Evolutionary conservation across 2,888 invertebrate species (phyloP).

Genomic region (Macrophya alboannulata): DNA sequence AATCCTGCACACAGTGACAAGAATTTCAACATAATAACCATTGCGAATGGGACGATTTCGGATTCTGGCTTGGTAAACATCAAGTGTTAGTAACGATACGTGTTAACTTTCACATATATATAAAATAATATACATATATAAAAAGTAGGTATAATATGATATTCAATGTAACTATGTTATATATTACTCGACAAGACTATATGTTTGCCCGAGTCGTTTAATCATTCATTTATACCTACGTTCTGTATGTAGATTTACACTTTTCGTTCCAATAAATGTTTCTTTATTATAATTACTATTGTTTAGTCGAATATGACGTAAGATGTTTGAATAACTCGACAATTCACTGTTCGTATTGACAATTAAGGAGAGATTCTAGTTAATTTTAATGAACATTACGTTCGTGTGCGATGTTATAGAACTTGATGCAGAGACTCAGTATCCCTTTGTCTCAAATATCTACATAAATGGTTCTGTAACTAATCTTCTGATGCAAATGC

Average conservation of each 20-base stretch:
- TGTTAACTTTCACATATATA: background rate
- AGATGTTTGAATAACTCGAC: conserved; percentile 7
- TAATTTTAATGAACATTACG: background rate
- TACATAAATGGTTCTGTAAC: background rate
- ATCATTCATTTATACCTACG: background rate
- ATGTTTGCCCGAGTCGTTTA: background rate
- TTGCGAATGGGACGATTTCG: background rate
- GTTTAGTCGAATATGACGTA: background rate
- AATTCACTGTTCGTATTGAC: background rate
- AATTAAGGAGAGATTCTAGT: background rate
- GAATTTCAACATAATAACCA: background rate
- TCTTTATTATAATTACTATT: background rate
- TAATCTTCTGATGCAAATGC: background rate
- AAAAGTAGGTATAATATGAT: background rate
- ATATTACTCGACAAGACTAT: no score
- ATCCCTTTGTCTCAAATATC: background rate
- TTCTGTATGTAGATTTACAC: background rate
- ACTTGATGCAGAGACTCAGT: background rate
- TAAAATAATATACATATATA: background rate
- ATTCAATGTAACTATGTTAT: background rate
- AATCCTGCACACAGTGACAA: background rate
- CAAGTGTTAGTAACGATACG: background rate
- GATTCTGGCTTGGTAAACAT: conserved; percentile 24
- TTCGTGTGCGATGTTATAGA: background rate
- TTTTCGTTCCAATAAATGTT: background rate